Conservation (phyloP, 2,797 vertebrate species). For the Eleutherodactylus coqui region DNA sequence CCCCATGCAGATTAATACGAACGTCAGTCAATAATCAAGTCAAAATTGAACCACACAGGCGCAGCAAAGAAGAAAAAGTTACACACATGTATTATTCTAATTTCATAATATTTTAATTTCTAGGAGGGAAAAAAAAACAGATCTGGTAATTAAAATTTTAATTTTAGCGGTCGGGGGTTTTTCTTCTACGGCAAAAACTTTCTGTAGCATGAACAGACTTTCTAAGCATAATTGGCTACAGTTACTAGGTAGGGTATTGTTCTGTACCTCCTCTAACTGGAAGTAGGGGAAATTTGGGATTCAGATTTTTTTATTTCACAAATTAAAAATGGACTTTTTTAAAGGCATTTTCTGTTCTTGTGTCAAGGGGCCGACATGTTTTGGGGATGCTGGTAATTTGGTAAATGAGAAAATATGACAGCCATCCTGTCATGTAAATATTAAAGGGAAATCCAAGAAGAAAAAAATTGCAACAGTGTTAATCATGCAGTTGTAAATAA, state of each 20-base stretch:
- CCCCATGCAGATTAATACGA: constrained; percentile 23
- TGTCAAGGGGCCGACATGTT: not conserved
- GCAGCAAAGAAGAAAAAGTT: constrained; percentile 29
- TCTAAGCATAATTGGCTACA: not conserved
- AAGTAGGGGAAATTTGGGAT: not conserved
- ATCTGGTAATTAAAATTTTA: constrained; percentile 17
- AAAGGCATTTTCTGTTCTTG: not conserved
- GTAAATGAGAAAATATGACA: not conserved
- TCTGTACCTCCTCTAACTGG: not conserved
- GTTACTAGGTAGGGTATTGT: not conserved
- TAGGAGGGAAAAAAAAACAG: not conserved
- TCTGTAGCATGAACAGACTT: not conserved
- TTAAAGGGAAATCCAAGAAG: too few relatives aligned
- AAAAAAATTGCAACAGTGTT: too few relatives aligned
- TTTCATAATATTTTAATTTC: constrained; percentile 34
- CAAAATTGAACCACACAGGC: constrained; percentile 14
- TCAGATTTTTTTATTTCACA: not conserved
- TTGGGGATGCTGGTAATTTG: not conserved
- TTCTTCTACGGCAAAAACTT: not conserved
- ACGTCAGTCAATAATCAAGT: constrained; percentile 47
- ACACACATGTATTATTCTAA: constrained; percentile 21
- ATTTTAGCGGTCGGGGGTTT: constrained; percentile 10
- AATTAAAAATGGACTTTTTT: too few relatives aligned
- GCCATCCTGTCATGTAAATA: too few relatives aligned
- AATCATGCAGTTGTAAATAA: too few relatives aligned